phyloP scores from a whole-genome alignment of 2,888 invertebrate species.

The Hypomecis punctinalis region DNA sequence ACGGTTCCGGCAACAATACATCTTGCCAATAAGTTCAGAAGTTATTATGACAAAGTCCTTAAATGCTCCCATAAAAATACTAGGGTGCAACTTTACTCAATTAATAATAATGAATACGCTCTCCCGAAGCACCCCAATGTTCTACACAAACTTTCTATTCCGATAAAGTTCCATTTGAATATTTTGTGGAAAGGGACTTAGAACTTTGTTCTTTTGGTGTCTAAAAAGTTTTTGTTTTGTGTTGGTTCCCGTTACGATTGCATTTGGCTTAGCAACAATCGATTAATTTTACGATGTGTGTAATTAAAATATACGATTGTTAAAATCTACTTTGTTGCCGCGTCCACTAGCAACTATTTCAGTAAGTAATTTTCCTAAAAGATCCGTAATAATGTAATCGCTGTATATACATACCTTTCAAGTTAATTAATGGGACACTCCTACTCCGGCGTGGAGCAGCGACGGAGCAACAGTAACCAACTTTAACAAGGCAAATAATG shows the following conservation, averaged over 20 bases:
- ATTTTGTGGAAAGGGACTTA: slow-evolving; percentile 61
- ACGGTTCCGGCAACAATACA: slow-evolving; percentile 71
- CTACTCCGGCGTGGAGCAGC: slow-evolving; percentile 30
- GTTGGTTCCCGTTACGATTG: slow-evolving; percentile 63
- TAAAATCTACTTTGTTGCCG: slow-evolving; percentile 34
- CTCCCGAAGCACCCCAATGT: slow-evolving; percentile 66
- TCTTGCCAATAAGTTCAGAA: slow-evolving; percentile 56
- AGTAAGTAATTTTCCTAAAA: slow-evolving; percentile 41
- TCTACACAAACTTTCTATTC: slow-evolving; percentile 71
- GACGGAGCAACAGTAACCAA: slow-evolving; percentile 37
- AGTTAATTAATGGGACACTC: slow-evolving; percentile 42
- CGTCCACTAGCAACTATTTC: slow-evolving; percentile 22
- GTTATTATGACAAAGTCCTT: slow-evolving; percentile 69
- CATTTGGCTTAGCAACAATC: slow-evolving; percentile 66
- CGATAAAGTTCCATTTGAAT: slow-evolving; percentile 70
- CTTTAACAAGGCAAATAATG: slow-evolving; percentile 56
- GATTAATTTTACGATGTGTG: slow-evolving; percentile 78
- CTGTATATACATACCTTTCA: slow-evolving; percentile 36
- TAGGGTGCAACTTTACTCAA: slow-evolving; percentile 74
- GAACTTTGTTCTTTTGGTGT: slow-evolving; percentile 63
- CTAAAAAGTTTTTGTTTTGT: slow-evolving; percentile 53
- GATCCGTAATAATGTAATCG: slow-evolving; percentile 32
- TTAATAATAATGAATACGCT: slow-evolving; percentile 77
- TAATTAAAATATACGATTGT: slow-evolving; percentile 63
- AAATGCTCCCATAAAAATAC: slow-evolving; percentile 66